A percentile compares a stretch with the other conserved stretches of the same genome.
These are phyloP conservation scores for Percopsis omiscomaycus DNA, from an alignment of 2,797 vertebrate genomes.

Conservation along the genomic window DNA sequence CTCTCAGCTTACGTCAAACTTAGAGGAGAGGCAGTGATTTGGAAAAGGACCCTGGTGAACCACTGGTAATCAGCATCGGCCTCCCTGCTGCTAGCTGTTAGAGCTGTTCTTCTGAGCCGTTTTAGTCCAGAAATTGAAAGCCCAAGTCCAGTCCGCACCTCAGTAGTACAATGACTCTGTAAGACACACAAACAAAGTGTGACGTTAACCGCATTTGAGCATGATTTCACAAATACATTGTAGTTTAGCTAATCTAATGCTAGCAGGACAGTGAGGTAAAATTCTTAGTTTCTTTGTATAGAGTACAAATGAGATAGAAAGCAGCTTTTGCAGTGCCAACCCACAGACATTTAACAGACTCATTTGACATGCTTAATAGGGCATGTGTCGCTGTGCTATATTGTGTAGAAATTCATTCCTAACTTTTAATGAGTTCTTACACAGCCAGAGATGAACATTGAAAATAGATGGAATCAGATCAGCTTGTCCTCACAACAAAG, in stretches of 20 bases:
- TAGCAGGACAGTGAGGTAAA: constrained; percentile 1
- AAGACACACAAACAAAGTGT: constrained; percentile 63
- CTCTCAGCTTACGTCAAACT: constrained; percentile 49
- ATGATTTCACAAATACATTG: constrained; percentile 4
- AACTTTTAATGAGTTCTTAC: constrained; percentile 41
- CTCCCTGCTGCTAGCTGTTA: constrained; percentile 19
- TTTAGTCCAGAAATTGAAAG: constrained; percentile 29
- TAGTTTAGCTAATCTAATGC: constrained; percentile 1
- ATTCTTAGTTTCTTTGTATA: constrained; percentile 13
- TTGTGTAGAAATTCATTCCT: constrained; percentile 30
- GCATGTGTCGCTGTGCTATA: constrained; percentile 20
- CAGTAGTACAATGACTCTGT: constrained; percentile 62
- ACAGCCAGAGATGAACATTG: constrained; percentile 23
- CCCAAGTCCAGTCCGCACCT: constrained; percentile 34
- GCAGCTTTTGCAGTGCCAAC: constrained; percentile 27
- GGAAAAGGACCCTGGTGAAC: constrained; percentile 37
- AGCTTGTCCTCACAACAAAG: background rate
- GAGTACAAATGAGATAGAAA: constrained; percentile 19
- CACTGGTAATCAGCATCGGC: constrained; percentile 56
- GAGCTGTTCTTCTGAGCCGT: constrained; percentile 12
- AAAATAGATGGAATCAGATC: constrained; percentile 10
- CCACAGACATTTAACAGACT: constrained; percentile 30
- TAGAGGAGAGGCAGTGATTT: constrained; percentile 48
- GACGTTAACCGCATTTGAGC: constrained; percentile 28
- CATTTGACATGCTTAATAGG: constrained; percentile 42